phyloP scores from a whole-genome alignment of 2,113 vertebrate genomes.

The Pelodiscus sinensis region DNA sequence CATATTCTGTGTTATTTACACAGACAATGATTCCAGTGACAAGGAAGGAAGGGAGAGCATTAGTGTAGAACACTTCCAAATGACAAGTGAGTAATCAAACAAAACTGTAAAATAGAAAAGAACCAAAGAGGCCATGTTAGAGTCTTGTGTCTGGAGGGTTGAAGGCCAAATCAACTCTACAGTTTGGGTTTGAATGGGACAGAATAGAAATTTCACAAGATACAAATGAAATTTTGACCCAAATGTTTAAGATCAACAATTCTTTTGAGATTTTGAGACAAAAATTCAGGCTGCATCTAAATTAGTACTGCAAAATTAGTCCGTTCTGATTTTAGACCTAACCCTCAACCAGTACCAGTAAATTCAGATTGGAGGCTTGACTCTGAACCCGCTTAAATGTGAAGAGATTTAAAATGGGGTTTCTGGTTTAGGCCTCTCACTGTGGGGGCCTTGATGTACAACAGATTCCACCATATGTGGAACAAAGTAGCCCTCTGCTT shows the following conservation, averaged over 20 bases:
- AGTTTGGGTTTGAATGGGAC: not conserved
- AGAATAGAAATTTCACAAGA: not conserved
- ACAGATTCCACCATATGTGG: no score
- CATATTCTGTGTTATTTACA: not conserved
- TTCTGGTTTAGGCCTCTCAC: not conserved
- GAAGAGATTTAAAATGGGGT: not conserved
- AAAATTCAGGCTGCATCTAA: not conserved
- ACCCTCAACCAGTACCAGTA: fast-evolving
- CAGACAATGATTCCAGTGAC: not conserved
- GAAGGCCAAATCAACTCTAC: fast-evolving
- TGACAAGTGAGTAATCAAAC: not conserved
- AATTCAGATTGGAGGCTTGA: not conserved
- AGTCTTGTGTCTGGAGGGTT: not conserved
- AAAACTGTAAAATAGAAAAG: conserved; percentile 3
- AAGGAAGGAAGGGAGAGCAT: not conserved
- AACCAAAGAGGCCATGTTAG: not conserved
- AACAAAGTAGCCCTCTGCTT: no score
- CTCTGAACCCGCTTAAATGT: not conserved
- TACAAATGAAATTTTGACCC: not conserved
- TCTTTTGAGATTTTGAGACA: not conserved
- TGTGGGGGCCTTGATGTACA: not conserved
- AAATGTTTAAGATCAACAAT: not conserved
- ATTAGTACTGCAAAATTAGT: not conserved
- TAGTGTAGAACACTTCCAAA: not conserved
- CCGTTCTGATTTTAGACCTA: not conserved